Percentiles rank a stretch among this genome's conserved stretches.
These are phyloP conservation scores for Papilio protenor DNA, from an alignment of 2,888 invertebrate species.

Conservation along the genomic window DNA sequence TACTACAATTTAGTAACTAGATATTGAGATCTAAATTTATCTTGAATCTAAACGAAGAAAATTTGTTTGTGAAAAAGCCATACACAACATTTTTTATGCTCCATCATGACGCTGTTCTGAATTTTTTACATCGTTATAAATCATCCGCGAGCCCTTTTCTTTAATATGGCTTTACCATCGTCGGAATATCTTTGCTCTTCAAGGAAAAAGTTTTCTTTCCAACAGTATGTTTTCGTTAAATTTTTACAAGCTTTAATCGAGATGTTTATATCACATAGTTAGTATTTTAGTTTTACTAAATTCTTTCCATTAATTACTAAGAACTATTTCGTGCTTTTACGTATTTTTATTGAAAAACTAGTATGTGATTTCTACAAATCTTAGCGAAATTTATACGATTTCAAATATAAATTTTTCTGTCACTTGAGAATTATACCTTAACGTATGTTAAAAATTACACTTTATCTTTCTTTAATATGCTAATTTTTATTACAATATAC, in stretches of 20 bases:
- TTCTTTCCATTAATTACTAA: no score
- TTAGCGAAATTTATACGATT: no score
- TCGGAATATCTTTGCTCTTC: neutral
- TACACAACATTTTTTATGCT: neutral
- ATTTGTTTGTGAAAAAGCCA: neutral
- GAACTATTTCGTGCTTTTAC: no score
- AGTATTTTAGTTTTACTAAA: neutral
- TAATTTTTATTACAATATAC: no score
- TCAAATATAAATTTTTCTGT: no score
- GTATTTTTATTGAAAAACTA: no score
- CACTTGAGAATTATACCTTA: no score
- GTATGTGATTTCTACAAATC: no score
- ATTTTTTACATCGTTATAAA: neutral
- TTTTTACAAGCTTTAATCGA: neutral
- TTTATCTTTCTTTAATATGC: no score
- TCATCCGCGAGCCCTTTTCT: neutral
- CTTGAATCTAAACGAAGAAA: no score
- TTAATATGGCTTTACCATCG: neutral
- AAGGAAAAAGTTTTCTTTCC: conserved; percentile 26
- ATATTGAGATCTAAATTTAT: neutral
- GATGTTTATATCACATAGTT: neutral
- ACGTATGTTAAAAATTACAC: no score
- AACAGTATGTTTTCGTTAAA: conserved; percentile 1
- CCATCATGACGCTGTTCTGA: neutral
- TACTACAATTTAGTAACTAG: neutral